Conservation (phyloP, 1,140 invertebrate genomes). For the Drosophila melanica region DNA sequence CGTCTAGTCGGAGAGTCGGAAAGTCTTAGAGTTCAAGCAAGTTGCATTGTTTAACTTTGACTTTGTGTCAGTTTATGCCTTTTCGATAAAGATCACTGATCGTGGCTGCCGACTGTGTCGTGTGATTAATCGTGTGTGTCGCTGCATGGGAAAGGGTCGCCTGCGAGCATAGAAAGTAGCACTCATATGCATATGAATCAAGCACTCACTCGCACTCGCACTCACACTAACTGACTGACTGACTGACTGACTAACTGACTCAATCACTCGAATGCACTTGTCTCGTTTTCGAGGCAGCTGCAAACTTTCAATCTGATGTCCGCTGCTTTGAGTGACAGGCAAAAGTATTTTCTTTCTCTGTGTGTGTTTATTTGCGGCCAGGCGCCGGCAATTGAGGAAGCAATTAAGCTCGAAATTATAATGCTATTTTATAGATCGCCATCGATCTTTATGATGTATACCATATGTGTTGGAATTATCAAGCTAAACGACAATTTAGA, state of each 20-base stretch:
- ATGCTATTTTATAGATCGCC: slow-evolving; percentile 27
- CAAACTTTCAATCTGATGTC: slow-evolving; percentile 51
- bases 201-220: slow-evolving; percentile 26
- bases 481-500: slow-evolving; percentile 58
- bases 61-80: slow-evolving; percentile 72
- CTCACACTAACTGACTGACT: slow-evolving; percentile 13
- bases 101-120: slow-evolving; percentile 60
- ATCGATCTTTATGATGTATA: slow-evolving; percentile 40
- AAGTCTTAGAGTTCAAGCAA: slow-evolving; percentile 64
- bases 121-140: slow-evolving; percentile 71
- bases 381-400: slow-evolving; percentile 54
- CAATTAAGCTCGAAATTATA: slow-evolving; percentile 52
- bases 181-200: slow-evolving; percentile 62
- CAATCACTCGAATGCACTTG: slow-evolving; percentile 55
- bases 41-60: slow-evolving; percentile 79
- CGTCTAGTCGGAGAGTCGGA: slow-evolving; percentile 35
- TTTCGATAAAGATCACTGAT: slow-evolving; percentile 62
- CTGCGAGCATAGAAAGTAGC: slow-evolving; percentile 68
- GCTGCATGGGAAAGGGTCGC: slow-evolving; percentile 61
- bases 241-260: slow-evolving; percentile 18
- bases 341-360: background rate
- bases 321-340: slow-evolving; percentile 35
- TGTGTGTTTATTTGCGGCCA: slow-evolving; percentile 1
- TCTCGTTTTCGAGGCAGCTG: slow-evolving; percentile 49
- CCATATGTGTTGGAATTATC: slow-evolving; percentile 36